These are phyloP conservation scores for Habroteleia sp. DNA, from an alignment of 2,888 invertebrate species.

Conservation along the genomic window DNA sequence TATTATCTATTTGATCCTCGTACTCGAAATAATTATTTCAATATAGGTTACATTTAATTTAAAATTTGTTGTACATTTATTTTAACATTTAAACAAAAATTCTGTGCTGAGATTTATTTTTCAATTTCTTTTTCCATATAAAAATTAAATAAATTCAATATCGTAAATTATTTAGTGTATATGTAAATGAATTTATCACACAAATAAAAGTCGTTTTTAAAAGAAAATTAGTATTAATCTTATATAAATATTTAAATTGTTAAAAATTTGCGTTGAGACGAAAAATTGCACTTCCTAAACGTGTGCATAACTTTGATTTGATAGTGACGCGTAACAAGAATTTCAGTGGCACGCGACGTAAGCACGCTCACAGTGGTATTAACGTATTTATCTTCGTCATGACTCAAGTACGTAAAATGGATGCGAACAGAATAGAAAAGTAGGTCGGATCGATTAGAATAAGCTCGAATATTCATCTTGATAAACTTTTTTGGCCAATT, in stretches of 20 bases:
- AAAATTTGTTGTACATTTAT: too few relatives aligned
- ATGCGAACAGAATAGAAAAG: conserved; percentile 59
- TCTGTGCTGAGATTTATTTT: too few relatives aligned
- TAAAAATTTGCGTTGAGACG: conserved; percentile 16
- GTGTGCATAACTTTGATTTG: conserved; percentile 48
- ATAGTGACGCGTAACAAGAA: conserved; percentile 46
- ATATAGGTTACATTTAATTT: too few relatives aligned
- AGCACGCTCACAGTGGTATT: conserved; percentile 43
- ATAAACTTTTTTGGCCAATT: conserved; percentile 48
- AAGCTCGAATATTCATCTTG: conserved; percentile 49
- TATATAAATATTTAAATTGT: too few relatives aligned
- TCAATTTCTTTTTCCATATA: too few relatives aligned
- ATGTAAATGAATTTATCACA: not conserved
- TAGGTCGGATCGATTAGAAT: conserved; percentile 59
- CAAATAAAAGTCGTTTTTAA: not conserved
- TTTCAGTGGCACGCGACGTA: conserved; percentile 56
- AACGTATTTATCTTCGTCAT: conserved; percentile 60
- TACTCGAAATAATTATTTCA: too few relatives aligned
- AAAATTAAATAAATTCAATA: too few relatives aligned
- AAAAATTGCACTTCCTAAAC: conserved; percentile 38
- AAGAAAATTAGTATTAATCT: too few relatives aligned
- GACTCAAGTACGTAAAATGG: conserved; percentile 38
- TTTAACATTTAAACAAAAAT: too few relatives aligned
- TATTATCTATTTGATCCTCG: conserved; percentile 3
- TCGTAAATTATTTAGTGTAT: not conserved